Base-by-base conservation (phyloP, 2,113 vertebrate species). In the Progne subis region DNA sequence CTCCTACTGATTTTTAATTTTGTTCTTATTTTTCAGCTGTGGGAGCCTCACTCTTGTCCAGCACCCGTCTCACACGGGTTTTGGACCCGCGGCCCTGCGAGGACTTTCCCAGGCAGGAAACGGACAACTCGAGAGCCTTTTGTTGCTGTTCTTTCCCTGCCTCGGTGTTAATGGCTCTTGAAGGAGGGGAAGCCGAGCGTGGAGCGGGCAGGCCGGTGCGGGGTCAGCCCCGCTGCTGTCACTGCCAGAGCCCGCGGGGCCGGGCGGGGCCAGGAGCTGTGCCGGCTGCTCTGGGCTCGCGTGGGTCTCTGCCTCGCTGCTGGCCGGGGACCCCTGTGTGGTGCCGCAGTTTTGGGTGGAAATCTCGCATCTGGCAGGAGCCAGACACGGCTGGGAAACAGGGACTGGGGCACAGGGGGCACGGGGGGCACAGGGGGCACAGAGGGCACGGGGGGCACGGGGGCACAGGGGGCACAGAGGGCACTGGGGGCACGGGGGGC, bases 101-200 rank as follows among this genome's bases (percentile, higher is more conserved):
- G 41, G 53, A 83, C 90, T 44, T 83, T 91, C 21, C 69, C 77
- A 60, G 44, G 50, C 50, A 14, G 0, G 9, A 44, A 79, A 70
- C 43, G 44, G 28, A 28, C 0, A 1, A 3, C 29, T 80, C 31
- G 19, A 6, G 65, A 60, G 39, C 20, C 29, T 93, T 92, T 88
- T 69, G 49, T 43, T 8, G 64, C 14, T 12, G 31, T 34, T 75
- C 57, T 74, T 47, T 74, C 63, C 32, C 12, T 18, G 61, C 65
- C 26, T 5, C 3, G 59, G 97, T 97, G 97, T 96, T 98, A 98
- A 97, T 98, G 98, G 97, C 94, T 98, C 94, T 91, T 96, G 96
- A 97, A 98, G 96, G 88, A 52, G 92, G 17, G 17, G 63, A 93
- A 37, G 25, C 60, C 12, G 79, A 82, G 86, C 92, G 91, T 75